Conservation (phyloP, 2,888 invertebrate genomes). For the Scaptomyza polygonia region DNA sequence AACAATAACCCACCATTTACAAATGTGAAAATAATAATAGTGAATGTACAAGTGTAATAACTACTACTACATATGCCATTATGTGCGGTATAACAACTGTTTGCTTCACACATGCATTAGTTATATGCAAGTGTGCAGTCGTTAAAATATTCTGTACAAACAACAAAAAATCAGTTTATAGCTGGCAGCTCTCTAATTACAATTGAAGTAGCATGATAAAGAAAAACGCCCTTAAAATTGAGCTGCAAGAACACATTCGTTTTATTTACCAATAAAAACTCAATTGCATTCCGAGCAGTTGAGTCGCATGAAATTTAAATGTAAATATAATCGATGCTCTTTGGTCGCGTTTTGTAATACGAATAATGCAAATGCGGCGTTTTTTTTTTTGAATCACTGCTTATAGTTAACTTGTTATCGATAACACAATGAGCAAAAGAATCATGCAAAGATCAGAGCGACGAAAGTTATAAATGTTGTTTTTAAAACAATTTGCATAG, state of each 20-base stretch:
- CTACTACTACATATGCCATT: slow-evolving; percentile 3
- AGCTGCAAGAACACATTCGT: background rate
- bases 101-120: background rate
- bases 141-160: slow-evolving; percentile 15
- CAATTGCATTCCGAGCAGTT: background rate
- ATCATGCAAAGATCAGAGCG: background rate
- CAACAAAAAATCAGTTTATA: slow-evolving; percentile 14
- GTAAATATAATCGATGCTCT: background rate
- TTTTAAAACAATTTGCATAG: slow-evolving; percentile 3
- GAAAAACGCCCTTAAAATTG: slow-evolving; percentile 22
- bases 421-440: background rate
- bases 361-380: background rate
- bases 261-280: background rate
- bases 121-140: slow-evolving; percentile 10
- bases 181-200: slow-evolving; percentile 36
- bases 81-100: slow-evolving; percentile 7
- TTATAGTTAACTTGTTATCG: slow-evolving; percentile 1
- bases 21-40: background rate
- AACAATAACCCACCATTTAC: background rate
- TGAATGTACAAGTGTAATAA: background rate
- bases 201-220: slow-evolving; percentile 10
- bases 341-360: background rate
- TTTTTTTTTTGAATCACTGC: background rate
- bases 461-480: slow-evolving; percentile 12
- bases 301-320: background rate